Conservation (phyloP, 2,888 invertebrate species). For the Sinotaia quadrata region DNA sequence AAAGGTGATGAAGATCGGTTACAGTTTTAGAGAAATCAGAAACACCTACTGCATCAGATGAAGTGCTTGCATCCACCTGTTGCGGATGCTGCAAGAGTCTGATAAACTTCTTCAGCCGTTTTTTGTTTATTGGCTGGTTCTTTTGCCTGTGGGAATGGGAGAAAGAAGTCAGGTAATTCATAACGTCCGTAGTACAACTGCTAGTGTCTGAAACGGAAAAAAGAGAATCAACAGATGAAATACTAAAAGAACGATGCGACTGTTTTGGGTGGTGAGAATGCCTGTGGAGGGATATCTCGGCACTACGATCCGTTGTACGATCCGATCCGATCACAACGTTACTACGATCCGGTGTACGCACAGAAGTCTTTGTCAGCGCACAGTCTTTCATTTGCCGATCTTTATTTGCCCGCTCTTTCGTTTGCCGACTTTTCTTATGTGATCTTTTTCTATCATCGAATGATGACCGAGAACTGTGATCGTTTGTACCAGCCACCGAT, state of each 20-base stretch:
- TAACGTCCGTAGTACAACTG: conserved; percentile 7
- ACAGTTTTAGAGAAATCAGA: conserved; percentile 21
- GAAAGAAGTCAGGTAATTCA: conserved; percentile 18
- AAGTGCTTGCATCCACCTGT: neutral
- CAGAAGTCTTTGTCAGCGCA: neutral
- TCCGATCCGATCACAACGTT: no score
- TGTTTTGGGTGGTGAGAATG: no score
- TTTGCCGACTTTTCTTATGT: neutral
- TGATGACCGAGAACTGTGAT: conserved; percentile 2
- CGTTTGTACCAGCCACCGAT: conserved; percentile 8
- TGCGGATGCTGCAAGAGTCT: neutral
- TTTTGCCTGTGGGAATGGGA: neutral
- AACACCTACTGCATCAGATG: conserved; percentile 8
- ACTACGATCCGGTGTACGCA: neutral
- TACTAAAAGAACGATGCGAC: no score
- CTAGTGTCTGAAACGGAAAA: conserved; percentile 14
- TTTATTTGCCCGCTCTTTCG: neutral
- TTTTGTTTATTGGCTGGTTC: neutral
- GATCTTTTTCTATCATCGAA: neutral
- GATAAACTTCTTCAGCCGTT: conserved; percentile 14
- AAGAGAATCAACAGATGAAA: conserved; percentile 19
- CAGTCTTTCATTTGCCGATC: neutral
- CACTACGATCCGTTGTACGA: no score
- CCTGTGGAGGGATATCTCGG: no score
- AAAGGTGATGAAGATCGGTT: conserved; percentile 32